phyloP scores from a whole-genome alignment of 2,888 invertebrate genomes.

The Danaus chrysippus region DNA sequence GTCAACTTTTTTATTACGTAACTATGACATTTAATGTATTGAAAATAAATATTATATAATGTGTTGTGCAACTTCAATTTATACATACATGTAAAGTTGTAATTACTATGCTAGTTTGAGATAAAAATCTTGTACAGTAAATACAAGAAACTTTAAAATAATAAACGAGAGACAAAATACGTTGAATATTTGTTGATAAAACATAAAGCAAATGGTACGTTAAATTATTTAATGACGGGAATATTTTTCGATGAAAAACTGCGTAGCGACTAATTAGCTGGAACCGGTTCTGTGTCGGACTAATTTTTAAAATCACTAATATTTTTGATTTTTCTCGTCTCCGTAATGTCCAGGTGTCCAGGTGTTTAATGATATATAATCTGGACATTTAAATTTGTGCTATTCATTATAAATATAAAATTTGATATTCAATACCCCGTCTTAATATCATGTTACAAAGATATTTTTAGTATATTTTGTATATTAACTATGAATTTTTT shows the following conservation, averaged over 20 bases:
- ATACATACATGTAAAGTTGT: too few relatives aligned
- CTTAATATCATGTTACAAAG: neutral
- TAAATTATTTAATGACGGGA: conserved; percentile 17
- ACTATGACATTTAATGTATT: too few relatives aligned
- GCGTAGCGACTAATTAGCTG: conserved; percentile 11
- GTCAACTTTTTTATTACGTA: too few relatives aligned
- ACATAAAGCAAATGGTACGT: conserved; percentile 14
- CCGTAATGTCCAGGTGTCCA: neutral
- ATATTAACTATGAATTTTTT: too few relatives aligned
- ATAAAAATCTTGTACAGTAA: too few relatives aligned
- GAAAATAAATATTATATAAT: too few relatives aligned
- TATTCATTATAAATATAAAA: neutral
- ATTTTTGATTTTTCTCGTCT: neutral
- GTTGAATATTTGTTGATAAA: neutral
- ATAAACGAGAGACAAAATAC: too few relatives aligned
- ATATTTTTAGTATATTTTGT: too few relatives aligned
- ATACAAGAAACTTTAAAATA: too few relatives aligned
- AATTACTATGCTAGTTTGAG: too few relatives aligned
- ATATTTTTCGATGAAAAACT: conserved; percentile 16
- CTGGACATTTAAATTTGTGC: neutral
- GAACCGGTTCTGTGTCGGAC: conserved; percentile 16
- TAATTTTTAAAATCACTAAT: conserved; percentile 11
- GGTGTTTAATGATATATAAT: conserved; percentile 14
- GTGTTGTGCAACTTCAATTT: too few relatives aligned
- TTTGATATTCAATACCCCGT: neutral